Conservation (phyloP, 1,140 invertebrate species). For the Leptinotarsa defecta region DNA sequence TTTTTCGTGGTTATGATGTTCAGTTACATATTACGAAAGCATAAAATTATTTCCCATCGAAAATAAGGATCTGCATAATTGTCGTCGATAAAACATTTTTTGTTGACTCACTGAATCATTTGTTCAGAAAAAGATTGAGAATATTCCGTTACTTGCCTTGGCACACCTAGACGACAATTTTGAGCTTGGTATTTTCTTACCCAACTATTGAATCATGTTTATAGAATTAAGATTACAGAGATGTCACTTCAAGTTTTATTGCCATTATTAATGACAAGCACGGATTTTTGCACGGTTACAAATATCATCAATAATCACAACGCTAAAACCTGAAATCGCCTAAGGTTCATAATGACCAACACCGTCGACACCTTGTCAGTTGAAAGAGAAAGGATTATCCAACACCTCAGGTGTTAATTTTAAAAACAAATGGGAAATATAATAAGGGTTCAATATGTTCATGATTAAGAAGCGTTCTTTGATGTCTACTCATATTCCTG, state of each 20-base stretch:
- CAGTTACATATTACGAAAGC: too few species aligned
- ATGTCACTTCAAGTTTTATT: not conserved
- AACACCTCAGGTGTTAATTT: not conserved
- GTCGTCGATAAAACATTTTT: too few species aligned
- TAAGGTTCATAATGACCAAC: not conserved
- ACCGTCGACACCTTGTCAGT: not conserved
- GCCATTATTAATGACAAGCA: not conserved
- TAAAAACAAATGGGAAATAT: slow-evolving; percentile 2
- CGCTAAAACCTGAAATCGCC: not conserved
- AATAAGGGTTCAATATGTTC: not conserved
- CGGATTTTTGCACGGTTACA: not conserved
- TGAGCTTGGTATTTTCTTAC: not conserved
- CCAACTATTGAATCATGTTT: slow-evolving; percentile 2
- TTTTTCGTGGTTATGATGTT: too few species aligned
- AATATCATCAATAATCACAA: slow-evolving; percentile 3
- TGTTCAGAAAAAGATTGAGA: too few species aligned
- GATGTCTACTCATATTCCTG: not conserved
- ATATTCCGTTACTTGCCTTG: too few species aligned
- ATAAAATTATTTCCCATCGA: too few species aligned
- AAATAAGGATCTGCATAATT: too few species aligned
- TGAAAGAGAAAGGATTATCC: slow-evolving; percentile 8
- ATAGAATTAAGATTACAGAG: not conserved
- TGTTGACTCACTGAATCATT: too few species aligned
- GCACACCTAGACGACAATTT: too few species aligned
- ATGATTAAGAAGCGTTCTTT: not conserved